These are phyloP conservation scores for Enteromius anoplus DNA, from an alignment of 2,797 vertebrate species.

Conservation along the genomic window DNA sequence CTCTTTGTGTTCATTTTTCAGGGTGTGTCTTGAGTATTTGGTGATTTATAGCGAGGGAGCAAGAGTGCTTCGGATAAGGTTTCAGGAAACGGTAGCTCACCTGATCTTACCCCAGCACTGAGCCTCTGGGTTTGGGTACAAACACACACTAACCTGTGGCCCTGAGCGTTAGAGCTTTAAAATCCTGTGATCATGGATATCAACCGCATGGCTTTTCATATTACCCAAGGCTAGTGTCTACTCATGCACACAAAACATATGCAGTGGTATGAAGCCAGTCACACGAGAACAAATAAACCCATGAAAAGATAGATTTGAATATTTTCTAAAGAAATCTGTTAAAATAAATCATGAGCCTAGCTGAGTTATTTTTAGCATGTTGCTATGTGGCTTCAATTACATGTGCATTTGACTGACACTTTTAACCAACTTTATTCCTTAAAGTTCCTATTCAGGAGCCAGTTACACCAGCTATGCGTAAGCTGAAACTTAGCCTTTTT, in stretches of 20 bases:
- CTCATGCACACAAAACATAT: not conserved
- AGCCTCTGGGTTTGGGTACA: conserved; percentile 24
- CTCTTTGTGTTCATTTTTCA: conserved; percentile 8
- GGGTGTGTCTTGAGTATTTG: conserved; percentile 36
- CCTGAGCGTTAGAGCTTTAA: not conserved
- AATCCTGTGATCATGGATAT: conserved; percentile 43
- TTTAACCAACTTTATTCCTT: not conserved
- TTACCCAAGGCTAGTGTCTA: conserved; percentile 12
- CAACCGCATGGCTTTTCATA: conserved; percentile 24
- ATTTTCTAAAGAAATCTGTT: not conserved
- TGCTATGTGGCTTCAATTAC: conserved; percentile 1
- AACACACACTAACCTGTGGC: conserved; percentile 33
- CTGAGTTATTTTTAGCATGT: not conserved
- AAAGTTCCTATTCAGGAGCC: not conserved
- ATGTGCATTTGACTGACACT: not conserved
- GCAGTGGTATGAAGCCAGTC: not conserved
- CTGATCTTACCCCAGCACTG: conserved; percentile 33
- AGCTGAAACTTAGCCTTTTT: not conserved
- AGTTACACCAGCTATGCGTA: not conserved
- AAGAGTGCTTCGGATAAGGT: conserved; percentile 34
- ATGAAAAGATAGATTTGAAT: not conserved
- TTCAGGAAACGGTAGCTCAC: conserved; percentile 36
- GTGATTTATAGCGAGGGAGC: conserved; percentile 35
- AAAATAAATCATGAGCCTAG: not conserved
- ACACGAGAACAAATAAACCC: not conserved